Evolutionary conservation across 2,113 vertebrate genomes (phyloP), one percentile per base, ranked within the genome.

Genomic region (Monarcha castaneiventris): DNA sequence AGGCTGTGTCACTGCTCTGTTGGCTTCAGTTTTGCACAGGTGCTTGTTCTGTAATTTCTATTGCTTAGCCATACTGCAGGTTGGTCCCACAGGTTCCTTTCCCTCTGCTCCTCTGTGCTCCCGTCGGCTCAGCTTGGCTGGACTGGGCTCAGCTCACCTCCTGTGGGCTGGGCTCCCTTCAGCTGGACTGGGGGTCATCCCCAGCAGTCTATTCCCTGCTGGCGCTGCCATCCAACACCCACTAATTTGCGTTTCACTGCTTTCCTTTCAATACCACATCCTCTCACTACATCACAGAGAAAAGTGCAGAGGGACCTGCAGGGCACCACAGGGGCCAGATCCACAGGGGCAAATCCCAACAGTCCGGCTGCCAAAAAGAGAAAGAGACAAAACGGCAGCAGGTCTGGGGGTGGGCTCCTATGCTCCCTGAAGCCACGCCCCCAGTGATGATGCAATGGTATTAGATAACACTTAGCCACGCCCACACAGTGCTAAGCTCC

Each of bases 311-410:
- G 8, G 9, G 29, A 55, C 41, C 49, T 18, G 58, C 49, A 74
- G 18, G 33, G 43, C 43, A 66, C 30, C 43, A 49, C 12, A 10
- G 16, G 44, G 11, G 32, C 16, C 30, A 43, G 17, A 17, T 3
- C 35, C 44, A 32, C 26, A 26, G 21, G 26, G 7, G 11, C 3
- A 1, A 32, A 52, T 3, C 46, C 44, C 22, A 19, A 7, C 4
- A 14, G 2, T 0, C 13, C 0, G 0, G 14, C 9, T 0, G 0
- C 22, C 0, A 0, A 0, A 9, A 3, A 55, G 4, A 22, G 5
- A 35, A 32, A 22, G 4, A 61, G 6, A 2, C 7, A 61, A 52
- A 44, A n/a, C 3, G 7, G 16, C 1, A 0, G 4, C 7, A 0
- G 0, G 9, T 3, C 1, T 3, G 0, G 3, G 26, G 27, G 2